A percentile compares a stretch with the other conserved stretches of the same genome.
phyloP scores from a whole-genome alignment of 2,888 invertebrate species.

The Dryadula phaetusa region DNA sequence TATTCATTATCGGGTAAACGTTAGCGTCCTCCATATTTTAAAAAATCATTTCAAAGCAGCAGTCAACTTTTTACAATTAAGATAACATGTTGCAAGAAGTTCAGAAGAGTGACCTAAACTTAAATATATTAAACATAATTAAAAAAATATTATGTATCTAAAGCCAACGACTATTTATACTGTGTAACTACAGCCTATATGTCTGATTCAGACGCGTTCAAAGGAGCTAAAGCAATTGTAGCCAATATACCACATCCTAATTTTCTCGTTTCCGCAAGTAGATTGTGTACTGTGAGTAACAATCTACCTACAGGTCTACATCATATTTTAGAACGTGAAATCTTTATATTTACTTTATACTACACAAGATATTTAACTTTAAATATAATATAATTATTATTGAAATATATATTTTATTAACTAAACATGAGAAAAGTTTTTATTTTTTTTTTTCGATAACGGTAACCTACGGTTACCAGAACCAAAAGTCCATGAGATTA shows the following conservation, averaged over 20 bases:
- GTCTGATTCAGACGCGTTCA: constrained; percentile 44
- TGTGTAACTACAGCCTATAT: constrained; percentile 38
- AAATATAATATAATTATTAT: neutral
- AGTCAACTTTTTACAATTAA: too few species aligned
- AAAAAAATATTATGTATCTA: neutral
- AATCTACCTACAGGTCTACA: constrained; percentile 1
- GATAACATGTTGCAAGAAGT: too few species aligned
- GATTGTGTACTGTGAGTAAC: constrained; percentile 46
- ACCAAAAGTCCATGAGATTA: constrained; percentile 43
- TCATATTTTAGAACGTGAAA: neutral
- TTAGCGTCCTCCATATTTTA: too few species aligned
- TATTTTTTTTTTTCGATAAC: neutral
- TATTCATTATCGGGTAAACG: constrained; percentile 24
- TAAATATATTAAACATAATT: neutral
- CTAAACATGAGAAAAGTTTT: too few species aligned
- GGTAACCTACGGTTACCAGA: constrained; percentile 9
- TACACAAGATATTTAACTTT: neutral
- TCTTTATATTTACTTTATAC: neutral
- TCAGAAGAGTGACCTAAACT: neutral
- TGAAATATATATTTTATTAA: too few species aligned
- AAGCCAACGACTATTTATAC: neutral
- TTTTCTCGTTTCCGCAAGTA: constrained; percentile 75
- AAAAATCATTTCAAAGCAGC: too few species aligned
- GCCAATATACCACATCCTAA: constrained; percentile 79
- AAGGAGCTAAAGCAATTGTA: constrained; percentile 66